These are phyloP conservation scores for Tetranychus urticae DNA, from an alignment of 1,140 invertebrate species.

Conservation along the genomic window DNA sequence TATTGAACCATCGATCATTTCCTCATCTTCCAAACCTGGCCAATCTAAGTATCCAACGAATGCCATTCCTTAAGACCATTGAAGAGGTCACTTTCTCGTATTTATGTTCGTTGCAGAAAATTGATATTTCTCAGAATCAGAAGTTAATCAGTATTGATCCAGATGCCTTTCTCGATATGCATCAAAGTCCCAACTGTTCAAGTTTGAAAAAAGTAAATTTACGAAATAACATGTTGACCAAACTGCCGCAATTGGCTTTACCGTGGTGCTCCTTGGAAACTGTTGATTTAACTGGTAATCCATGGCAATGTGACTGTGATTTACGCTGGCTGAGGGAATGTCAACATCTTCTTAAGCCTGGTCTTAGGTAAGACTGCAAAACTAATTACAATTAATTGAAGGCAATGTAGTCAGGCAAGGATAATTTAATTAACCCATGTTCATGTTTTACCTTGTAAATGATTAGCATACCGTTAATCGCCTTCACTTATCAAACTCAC, in stretches of 20 bases:
- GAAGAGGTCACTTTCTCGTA: not conserved
- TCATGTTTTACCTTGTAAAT: too few relatives aligned
- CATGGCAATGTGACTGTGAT: conserved; percentile 12
- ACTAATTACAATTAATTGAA: too few relatives aligned
- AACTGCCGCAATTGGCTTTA: not conserved
- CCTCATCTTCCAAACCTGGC: not conserved
- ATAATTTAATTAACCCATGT: too few relatives aligned
- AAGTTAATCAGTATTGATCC: not conserved
- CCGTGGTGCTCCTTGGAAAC: conserved; percentile 4
- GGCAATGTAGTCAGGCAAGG: too few relatives aligned
- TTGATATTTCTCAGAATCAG: not conserved
- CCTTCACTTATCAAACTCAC: too few relatives aligned
- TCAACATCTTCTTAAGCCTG: not conserved
- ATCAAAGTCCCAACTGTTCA: conserved; percentile 5
- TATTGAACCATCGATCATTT: conserved; percentile 9
- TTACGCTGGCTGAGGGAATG: conserved; percentile 12
- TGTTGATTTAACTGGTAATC: conserved; percentile 12
- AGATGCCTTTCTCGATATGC: conserved; percentile 3
- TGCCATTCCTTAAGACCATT: not conserved
- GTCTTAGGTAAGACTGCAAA: too few relatives aligned
- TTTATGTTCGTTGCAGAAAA: not conserved
- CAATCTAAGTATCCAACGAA: not conserved
- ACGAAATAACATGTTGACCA: not conserved
- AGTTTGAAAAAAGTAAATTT: conserved; percentile 6
- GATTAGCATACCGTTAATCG: too few relatives aligned